Conservation (phyloP, 2,888 invertebrate genomes). For the Tuta absoluta region DNA sequence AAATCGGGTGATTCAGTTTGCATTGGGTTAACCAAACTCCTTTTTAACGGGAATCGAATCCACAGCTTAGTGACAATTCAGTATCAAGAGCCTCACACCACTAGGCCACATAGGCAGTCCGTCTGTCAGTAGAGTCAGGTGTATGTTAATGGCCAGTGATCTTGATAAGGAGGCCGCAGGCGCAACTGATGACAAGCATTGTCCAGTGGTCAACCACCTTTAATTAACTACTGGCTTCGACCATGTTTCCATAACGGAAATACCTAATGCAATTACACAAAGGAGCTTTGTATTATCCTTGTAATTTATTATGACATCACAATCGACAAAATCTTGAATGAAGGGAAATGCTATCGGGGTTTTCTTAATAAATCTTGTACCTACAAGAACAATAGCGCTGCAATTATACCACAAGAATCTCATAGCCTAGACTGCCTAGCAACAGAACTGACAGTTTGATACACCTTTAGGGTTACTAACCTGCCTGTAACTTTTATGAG, state of each 20-base stretch:
- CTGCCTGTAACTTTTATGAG: conserved; percentile 6
- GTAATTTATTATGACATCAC: conserved; percentile 10
- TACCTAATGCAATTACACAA: conserved; percentile 13
- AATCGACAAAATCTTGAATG: conserved; percentile 3
- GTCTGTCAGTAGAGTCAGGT: not conserved
- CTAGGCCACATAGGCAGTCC: no score
- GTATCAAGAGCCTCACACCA: no score
- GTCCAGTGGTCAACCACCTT: conserved; percentile 21
- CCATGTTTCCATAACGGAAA: conserved; percentile 18
- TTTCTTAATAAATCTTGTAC: not conserved
- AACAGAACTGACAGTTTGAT: conserved; percentile 17
- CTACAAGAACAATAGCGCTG: not conserved
- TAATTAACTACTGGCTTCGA: conserved; percentile 6
- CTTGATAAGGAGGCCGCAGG: conserved; percentile 13
- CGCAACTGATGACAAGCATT: conserved; percentile 20
- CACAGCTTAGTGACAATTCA: no score
- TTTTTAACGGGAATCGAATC: no score
- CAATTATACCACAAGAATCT: not conserved
- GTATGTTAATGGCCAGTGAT: conserved; percentile 1
- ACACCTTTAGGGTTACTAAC: conserved; percentile 21
- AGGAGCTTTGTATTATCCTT: conserved; percentile 10
- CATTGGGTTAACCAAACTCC: no score
- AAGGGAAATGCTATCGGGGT: not conserved
- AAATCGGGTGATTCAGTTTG: no score
- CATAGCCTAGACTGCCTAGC: conserved; percentile 11